A percentile compares a stretch with the other conserved stretches of the same genome.
Evolutionary conservation across 2,888 invertebrate genomes (phyloP).

Genomic region (Lacanobia oleracea): DNA sequence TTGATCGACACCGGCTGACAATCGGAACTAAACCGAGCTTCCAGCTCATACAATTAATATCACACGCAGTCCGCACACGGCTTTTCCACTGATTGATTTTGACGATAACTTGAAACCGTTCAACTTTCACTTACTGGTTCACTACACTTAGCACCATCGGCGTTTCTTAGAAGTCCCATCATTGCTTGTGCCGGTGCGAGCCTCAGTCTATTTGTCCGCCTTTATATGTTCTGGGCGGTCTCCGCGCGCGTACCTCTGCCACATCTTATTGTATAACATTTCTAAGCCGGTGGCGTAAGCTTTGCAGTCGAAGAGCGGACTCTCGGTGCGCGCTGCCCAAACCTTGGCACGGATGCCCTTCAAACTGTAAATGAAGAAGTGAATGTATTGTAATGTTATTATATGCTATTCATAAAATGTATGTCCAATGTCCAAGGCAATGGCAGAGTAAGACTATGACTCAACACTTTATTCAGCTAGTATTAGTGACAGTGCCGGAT

Average conservation of each 20-base stretch:
- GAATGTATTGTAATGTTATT: slow-evolving; percentile 10
- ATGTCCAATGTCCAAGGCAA: no score
- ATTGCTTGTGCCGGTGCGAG: slow-evolving; percentile 47
- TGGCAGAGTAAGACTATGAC: no score
- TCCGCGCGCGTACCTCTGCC: slow-evolving; percentile 95
- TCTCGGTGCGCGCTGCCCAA: slow-evolving; percentile 97
- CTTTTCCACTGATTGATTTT: slow-evolving; percentile 41
- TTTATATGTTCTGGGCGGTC: slow-evolving; percentile 95
- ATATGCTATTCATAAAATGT: no score
- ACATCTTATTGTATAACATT: slow-evolving; percentile 97
- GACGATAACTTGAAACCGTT: slow-evolving; percentile 33
- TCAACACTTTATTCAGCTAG: no score
- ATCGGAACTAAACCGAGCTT: slow-evolving; percentile 57
- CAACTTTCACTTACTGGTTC: slow-evolving; percentile 51
- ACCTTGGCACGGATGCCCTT: slow-evolving; percentile 98
- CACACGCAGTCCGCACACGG: slow-evolving; percentile 64
- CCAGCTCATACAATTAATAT: slow-evolving; percentile 65
- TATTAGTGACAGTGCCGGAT: no score
- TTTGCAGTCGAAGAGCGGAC: slow-evolving; percentile 98
- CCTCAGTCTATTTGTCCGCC: slow-evolving; percentile 81
- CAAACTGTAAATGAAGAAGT: slow-evolving; percentile 90
- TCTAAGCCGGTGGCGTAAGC: slow-evolving; percentile 98
- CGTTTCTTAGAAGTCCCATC: slow-evolving; percentile 68
- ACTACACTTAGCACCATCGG: slow-evolving; percentile 71
- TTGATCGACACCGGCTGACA: slow-evolving; percentile 48